phyloP scores from a whole-genome alignment of 2,113 vertebrate species.

The Oryzias javanicus region DNA sequence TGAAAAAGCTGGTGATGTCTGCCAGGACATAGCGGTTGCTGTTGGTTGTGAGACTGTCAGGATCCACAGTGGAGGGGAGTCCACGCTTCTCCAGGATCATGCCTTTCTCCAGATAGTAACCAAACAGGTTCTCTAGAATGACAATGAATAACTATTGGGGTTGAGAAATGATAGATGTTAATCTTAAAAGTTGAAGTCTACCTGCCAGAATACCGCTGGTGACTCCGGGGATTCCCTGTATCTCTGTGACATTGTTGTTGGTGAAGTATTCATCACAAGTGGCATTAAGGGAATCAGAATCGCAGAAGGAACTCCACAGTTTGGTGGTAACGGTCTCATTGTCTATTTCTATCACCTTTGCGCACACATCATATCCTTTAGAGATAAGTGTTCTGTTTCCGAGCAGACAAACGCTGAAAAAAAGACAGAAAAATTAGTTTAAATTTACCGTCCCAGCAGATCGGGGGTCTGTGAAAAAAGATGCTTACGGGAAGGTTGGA shows the following conservation, averaged over 20 bases:
- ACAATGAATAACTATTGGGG: not conserved
- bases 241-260: slow-evolving; percentile 89
- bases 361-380: slow-evolving; percentile 88
- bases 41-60: slow-evolving; percentile 69
- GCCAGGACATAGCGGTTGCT: slow-evolving; percentile 90
- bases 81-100: slow-evolving; percentile 85
- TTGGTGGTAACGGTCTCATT: slow-evolving; percentile 91
- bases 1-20: slow-evolving; percentile 97
- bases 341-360: slow-evolving; percentile 88
- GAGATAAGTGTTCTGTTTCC: slow-evolving; percentile 91
- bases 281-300: slow-evolving; percentile 90
- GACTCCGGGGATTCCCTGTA: slow-evolving; percentile 92
- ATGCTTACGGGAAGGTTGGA: slow-evolving; percentile 92
- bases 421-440: not conserved
- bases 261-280: slow-evolving; percentile 94
- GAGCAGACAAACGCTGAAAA: slow-evolving; percentile 88
- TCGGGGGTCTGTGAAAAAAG: not conserved
- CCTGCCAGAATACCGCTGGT: slow-evolving; percentile 93
- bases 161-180: not conserved
- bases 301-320: slow-evolving; percentile 93
- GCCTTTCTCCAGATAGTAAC: slow-evolving; percentile 87
- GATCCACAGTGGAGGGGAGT: slow-evolving; percentile 67
- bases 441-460: not conserved
- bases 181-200: slow-evolving; percentile 37
- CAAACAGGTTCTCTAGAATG: slow-evolving; percentile 89